Base-by-base conservation (phyloP, 2,888 invertebrate genomes). In the Conomelus anceps region DNA sequence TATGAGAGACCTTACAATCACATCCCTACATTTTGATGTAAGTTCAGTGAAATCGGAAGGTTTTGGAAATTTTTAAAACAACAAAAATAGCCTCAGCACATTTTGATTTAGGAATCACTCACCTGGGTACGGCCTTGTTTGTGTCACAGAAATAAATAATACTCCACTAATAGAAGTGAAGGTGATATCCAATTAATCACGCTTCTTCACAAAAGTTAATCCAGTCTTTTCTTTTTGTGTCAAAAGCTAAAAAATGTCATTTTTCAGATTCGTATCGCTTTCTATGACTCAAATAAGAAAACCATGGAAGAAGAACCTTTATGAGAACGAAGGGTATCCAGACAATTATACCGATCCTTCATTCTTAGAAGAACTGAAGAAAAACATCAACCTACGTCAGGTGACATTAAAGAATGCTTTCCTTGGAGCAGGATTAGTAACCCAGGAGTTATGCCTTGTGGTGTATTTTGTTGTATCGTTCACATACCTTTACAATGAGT, bases 341-440 rank as follows among this genome's bases (percentile, higher is more conserved):
- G 99, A 99, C 93, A 98, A 99, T 93, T 98, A 98, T 92, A 98
- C 98, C 0, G 98, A 98, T 92, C 94, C 95, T 23, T 96, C 97
- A 86, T 99, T 99, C 93, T 94, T 99, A 0, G 95, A 96, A 92
- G 97, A 98, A 91, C 92, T 99, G 22, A 95, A 95, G 89, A 98
- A 96, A 92, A 99, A 99, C 93, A 94, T 98, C 20, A 95, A 97
- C 93, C 95, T 97, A 0, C 95, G 96, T 92, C 96, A 96, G 92
- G 96, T 97, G 89, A 95, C 96, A 0, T 94, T 96, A 91, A 92
- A 92, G 9, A 95, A 97, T 93, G 97, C 97, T 0, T 93, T 98
- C 0, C 92, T 94, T 89, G 97, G 98, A 84, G 96, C 97, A 7
- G 96, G 96, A 89, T 94, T 96, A 87, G 94, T 99, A 24, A 96